These are phyloP conservation scores for Himantopus leucocephalus DNA, from an alignment of 2,113 vertebrate species.

Conservation along the genomic window DNA sequence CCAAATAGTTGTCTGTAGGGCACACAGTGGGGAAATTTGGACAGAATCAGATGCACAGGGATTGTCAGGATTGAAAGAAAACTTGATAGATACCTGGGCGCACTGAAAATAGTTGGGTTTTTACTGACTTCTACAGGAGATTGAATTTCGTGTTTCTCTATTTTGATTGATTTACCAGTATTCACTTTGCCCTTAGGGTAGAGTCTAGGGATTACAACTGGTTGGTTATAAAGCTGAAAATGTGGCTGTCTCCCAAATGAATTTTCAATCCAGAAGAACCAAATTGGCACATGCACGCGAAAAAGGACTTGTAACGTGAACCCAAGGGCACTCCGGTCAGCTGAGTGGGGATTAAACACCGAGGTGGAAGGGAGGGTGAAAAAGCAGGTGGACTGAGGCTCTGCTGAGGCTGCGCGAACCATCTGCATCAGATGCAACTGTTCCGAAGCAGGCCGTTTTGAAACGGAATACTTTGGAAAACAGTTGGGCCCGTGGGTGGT, in stretches of 20 bases:
- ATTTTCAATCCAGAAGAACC: not conserved
- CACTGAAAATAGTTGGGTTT: not conserved
- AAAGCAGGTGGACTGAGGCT: not conserved
- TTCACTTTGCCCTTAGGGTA: not conserved
- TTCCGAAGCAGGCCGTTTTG: not conserved
- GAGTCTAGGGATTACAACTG: not conserved
- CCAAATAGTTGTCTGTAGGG: not conserved
- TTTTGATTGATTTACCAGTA: not conserved
- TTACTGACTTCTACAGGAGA: not conserved
- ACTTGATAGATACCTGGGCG: not conserved
- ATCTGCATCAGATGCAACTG: not conserved
- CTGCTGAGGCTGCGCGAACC: not conserved
- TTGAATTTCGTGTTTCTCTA: not conserved
- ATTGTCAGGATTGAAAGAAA: not conserved
- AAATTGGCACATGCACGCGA: not conserved
- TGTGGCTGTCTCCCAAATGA: not conserved
- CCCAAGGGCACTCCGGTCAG: not conserved
- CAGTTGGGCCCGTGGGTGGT: not conserved
- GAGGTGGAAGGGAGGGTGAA: not conserved
- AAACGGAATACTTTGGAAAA: not conserved
- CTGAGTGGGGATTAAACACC: not conserved
- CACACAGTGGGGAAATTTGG: not conserved
- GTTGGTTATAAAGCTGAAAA: not conserved
- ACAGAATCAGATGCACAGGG: not conserved
- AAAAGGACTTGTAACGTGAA: not conserved